Evolutionary conservation across 2,113 vertebrate genomes (phyloP).

Genomic region (Nicator chloris): DNA sequence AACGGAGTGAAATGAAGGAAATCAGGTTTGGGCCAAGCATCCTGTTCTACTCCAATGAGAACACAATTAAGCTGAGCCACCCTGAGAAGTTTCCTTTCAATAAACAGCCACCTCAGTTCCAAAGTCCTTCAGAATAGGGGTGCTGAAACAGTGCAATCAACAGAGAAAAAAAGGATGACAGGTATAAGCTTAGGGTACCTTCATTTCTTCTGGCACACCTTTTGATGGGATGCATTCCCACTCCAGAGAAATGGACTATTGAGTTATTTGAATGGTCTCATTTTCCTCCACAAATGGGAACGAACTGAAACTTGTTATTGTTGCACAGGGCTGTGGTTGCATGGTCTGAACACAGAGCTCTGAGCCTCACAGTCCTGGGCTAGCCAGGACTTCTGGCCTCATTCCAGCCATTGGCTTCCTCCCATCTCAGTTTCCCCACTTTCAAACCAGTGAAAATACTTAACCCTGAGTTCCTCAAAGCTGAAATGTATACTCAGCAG

Average conservation of each 20-base stretch:
- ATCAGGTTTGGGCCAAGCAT: constrained; percentile 70
- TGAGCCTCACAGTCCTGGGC: not conserved
- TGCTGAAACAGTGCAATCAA: not conserved
- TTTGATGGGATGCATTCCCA: not conserved
- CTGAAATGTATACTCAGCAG: not conserved
- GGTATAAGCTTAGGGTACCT: not conserved
- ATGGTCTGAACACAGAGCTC: not conserved
- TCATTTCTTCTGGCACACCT: not conserved
- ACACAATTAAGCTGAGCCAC: constrained; percentile 29
- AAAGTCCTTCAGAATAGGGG: not conserved
- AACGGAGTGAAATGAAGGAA: constrained; percentile 78
- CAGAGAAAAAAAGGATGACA: not conserved
- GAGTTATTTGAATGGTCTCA: not conserved
- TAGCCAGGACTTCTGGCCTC: not conserved
- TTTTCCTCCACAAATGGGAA: not conserved
- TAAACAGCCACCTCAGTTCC: not conserved
- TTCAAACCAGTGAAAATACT: not conserved
- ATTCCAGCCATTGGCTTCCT: not conserved
- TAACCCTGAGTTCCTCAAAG: not conserved
- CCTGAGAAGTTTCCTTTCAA: constrained; percentile 17
- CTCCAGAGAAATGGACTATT: not conserved
- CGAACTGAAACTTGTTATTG: not conserved
- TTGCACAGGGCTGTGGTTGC: not conserved
- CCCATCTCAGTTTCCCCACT: not conserved
- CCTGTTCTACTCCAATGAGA: constrained; percentile 67